phyloP scores from a whole-genome alignment of 2,888 invertebrate genomes.

The Clistopyga incitator region DNA sequence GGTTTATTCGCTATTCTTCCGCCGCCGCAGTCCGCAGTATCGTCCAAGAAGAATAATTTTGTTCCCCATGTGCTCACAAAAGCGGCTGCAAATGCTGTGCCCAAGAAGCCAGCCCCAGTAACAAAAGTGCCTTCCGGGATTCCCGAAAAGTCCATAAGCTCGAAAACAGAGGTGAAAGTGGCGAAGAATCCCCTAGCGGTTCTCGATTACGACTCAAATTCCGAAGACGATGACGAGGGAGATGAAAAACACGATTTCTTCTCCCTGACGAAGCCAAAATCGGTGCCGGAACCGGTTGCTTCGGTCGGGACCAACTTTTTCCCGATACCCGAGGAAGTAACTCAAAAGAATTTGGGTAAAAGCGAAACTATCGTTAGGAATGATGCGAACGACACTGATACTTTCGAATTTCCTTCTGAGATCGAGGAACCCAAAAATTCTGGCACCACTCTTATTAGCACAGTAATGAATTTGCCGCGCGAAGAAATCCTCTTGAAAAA shows the following conservation, averaged over 20 bases:
- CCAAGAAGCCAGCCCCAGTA: not conserved
- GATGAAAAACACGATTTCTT: slow-evolving; percentile 78
- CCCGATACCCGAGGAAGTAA: slow-evolving; percentile 37
- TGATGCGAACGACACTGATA: not conserved
- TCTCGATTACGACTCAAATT: slow-evolving; percentile 79
- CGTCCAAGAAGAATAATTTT: slow-evolving; percentile 80
- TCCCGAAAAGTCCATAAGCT: not conserved
- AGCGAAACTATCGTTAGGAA: not conserved
- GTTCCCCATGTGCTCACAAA: slow-evolving; percentile 85
- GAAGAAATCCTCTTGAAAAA: slow-evolving; percentile 84
- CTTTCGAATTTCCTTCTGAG: not conserved
- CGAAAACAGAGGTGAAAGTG: slow-evolving; percentile 70
- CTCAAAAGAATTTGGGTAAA: not conserved
- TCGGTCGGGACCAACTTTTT: slow-evolving; percentile 46
- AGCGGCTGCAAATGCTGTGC: slow-evolving; percentile 76
- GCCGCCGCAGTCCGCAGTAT: slow-evolving; percentile 86
- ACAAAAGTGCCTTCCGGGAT: slow-evolving; percentile 34
- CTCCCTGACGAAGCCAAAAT: slow-evolving; percentile 74
- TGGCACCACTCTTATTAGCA: slow-evolving; percentile 81
- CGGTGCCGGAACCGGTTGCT: slow-evolving; percentile 32
- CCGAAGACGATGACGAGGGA: slow-evolving; percentile 80
- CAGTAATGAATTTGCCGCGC: slow-evolving; percentile 85
- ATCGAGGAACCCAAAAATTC: slow-evolving; percentile 44
- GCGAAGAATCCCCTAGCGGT: slow-evolving; percentile 56
- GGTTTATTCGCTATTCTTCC: slow-evolving; percentile 90